Percentiles rank a stretch among this genome's conserved stretches.
Conservation (phyloP, 1,140 invertebrate genomes). For the Danaus melanippus region DNA sequence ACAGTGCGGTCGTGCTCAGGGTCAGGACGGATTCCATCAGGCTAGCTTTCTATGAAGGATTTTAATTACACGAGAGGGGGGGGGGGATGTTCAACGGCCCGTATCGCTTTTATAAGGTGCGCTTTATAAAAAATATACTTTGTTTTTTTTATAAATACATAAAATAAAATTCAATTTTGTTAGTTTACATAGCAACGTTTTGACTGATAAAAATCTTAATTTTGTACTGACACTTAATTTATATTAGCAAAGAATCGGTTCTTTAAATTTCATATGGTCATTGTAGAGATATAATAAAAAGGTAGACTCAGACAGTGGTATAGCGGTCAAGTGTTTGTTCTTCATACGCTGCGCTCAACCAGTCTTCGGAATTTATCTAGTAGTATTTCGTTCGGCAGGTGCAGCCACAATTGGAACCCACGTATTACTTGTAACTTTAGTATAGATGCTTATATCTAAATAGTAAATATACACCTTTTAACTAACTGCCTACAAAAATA, state of each 20-base stretch:
- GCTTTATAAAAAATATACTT: slow-evolving; percentile 5
- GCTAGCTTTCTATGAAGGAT: slow-evolving; percentile 66
- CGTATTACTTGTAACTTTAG: slow-evolving; percentile 1
- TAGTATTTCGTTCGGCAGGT: slow-evolving; percentile 23
- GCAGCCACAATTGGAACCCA: slow-evolving; percentile 15
- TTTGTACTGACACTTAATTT: not conserved
- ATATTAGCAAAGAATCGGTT: not conserved
- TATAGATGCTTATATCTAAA: slow-evolving; percentile 2
- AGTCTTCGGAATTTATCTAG: slow-evolving; percentile 22
- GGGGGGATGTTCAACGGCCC: slow-evolving; percentile 40
- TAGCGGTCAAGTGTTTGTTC: slow-evolving; percentile 22
- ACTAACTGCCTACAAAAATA: not conserved
- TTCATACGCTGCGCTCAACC: slow-evolving; percentile 23
- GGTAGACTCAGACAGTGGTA: slow-evolving; percentile 21
- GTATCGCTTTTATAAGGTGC: slow-evolving; percentile 26
- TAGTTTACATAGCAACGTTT: no score
- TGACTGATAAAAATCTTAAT: slow-evolving; percentile 3
- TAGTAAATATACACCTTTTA: not conserved
- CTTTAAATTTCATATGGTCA: not conserved
- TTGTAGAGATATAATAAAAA: slow-evolving; percentile 1
- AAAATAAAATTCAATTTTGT: no score
- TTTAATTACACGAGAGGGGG: slow-evolving; percentile 59
- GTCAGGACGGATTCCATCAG: slow-evolving; percentile 64
- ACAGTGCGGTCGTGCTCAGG: slow-evolving; percentile 46
- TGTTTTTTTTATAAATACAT: no score